These are phyloP conservation scores for Heptranchias perlo DNA, from an alignment of 2,113 vertebrate genomes.

Conservation along the genomic window DNA sequence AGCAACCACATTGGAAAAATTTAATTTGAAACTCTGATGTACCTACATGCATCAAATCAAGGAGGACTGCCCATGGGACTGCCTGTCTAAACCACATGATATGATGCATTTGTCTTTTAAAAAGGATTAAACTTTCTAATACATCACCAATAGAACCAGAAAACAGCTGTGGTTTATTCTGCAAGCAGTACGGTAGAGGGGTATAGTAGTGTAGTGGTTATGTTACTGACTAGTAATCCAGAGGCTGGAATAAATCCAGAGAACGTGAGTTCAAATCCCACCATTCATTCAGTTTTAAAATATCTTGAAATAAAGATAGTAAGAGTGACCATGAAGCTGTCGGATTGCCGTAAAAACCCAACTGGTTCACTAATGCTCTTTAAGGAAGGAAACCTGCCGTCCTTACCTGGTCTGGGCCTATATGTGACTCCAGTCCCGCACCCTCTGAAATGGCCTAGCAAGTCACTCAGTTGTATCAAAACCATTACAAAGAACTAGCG, in stretches of 20 bases:
- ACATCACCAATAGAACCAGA: not conserved
- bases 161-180: not conserved
- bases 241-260: too few relatives aligned
- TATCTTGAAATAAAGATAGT: not conserved
- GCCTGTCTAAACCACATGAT: not conserved
- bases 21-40: not conserved
- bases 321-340: not conserved
- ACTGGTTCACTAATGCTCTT: not conserved
- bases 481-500: not conserved
- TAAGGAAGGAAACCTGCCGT: not conserved
- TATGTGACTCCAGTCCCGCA: too few relatives aligned
- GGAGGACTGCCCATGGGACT: not conserved
- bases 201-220: not conserved
- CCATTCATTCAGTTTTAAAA: not conserved
- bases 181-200: not conserved
- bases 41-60: not conserved
- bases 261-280: not conserved
- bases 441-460: not conserved
- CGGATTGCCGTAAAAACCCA: not conserved
- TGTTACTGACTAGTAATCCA: not conserved
- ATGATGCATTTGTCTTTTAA: not conserved
- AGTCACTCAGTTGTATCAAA: not conserved
- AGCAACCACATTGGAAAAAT: not conserved
- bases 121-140: not conserved
- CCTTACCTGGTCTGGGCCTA: not conserved